Base-by-base conservation (phyloP, 2,797 vertebrate species). In the Premnoplex brunnescens region DNA sequence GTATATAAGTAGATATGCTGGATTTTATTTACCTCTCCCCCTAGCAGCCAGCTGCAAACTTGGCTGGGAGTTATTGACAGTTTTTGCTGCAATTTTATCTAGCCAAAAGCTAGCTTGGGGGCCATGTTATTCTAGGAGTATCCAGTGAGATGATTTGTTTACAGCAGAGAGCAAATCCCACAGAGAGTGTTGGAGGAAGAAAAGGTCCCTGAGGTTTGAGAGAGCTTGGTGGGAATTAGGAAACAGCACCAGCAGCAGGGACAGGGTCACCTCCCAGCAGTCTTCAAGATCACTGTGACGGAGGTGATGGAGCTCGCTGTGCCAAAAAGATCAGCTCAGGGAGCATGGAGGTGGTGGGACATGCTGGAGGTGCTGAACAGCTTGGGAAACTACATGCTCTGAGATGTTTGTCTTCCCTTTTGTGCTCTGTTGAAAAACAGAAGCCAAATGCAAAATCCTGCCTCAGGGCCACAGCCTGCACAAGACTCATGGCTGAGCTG, bases 301-400 rank as follows among this genome's bases (percentile, higher is more conserved):
- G 62, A 46, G 43, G 36, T 63, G 39, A 19, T 1, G 0, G 32
- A 79, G 68, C 46, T 58, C 1, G 0, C 19, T 0, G 0, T 69
- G 82, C 75, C 68, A n/a, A 21, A 89, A 87, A 30, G 9, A 8
- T 79, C 41, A 62, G 58, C 54, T 73, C 3, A 0, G 63, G 67
- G 81, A 67, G 32, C 68, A 17, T 0, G 0, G 59, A 4, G 1
- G 27, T 51, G 56, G 55, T 73, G 60, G 68, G 49, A 85, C 2
- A 0, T 37, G 43, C 59, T 76, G 44, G 20, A 91, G 73, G 52
- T 66, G 32, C 93, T 77, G 79, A 91, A 20, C 41, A 72, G 49
- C 68, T 80, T 88, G 66, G 58, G 71, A 92, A 84, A 56, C 26
- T 6, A 34, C 56, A n/a, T 41, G 14, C 19, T 56, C 49, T 16